Evolutionary conservation across 2,113 vertebrate genomes (phyloP).

Genomic region (Seriola aureovittata): DNA sequence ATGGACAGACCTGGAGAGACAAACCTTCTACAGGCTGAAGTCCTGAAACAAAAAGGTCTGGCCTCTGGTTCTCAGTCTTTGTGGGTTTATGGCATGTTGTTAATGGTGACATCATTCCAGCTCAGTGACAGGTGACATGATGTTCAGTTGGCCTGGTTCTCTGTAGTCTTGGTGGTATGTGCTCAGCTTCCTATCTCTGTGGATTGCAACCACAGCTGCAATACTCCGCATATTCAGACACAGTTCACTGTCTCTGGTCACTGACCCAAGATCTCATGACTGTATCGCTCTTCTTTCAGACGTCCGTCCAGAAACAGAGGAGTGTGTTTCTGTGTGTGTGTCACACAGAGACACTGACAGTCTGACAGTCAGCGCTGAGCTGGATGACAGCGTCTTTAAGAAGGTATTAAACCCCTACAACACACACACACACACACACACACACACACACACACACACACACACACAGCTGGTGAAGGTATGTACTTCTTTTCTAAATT

Average conservation of each 20-base stretch:
- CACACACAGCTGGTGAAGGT: not conserved
- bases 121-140: not conserved
- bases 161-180: slow-evolving; percentile 34
- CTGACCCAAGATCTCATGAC: not conserved
- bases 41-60: too few species aligned
- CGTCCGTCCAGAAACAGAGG: slow-evolving; percentile 9
- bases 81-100: too few species aligned
- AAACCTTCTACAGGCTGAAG: too few species aligned
- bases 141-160: not conserved
- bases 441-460: too few species aligned
- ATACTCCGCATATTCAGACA: not conserved
- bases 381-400: slow-evolving; percentile 48
- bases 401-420: slow-evolving; percentile 39
- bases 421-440: not conserved
- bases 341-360: slow-evolving; percentile 17
- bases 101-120: too few species aligned
- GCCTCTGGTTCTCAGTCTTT: too few species aligned
- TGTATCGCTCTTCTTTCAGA: slow-evolving; percentile 6
- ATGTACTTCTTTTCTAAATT: slow-evolving; percentile 30
- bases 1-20: too few species aligned
- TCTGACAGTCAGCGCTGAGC: not conserved
- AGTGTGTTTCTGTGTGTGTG: slow-evolving; percentile 51
- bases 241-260: not conserved
- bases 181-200: slow-evolving; percentile 31
- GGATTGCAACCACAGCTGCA: slow-evolving; percentile 38